A percentile compares a stretch with the other conserved stretches of the same genome.
These are phyloP conservation scores for Alexandromys oeconomus DNA, from an alignment of 2,797 vertebrate species.

Conservation along the genomic window DNA sequence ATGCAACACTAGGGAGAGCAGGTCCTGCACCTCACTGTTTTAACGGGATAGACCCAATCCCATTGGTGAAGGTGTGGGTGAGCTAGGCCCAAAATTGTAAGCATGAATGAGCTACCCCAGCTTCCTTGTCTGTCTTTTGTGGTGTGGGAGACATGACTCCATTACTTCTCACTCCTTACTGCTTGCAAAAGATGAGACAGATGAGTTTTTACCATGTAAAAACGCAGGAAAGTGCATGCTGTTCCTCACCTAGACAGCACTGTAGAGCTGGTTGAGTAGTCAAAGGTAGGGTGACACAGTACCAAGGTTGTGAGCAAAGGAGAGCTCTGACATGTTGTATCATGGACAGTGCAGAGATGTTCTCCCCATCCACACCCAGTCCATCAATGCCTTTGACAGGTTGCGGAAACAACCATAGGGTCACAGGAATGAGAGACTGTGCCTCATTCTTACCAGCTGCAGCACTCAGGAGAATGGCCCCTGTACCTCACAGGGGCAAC, in stretches of 20 bases:
- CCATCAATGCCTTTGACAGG: not conserved
- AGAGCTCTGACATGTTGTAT: not conserved
- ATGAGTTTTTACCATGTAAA: not conserved
- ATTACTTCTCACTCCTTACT: not conserved
- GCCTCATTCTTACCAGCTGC: not conserved
- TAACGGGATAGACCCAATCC: no score
- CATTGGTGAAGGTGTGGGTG: no score
- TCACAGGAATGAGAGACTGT: not conserved
- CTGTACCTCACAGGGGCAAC: not conserved
- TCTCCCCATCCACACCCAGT: not conserved
- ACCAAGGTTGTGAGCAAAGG: not conserved
- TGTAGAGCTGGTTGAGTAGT: not conserved
- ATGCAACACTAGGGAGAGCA: no score
- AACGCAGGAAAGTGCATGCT: not conserved
- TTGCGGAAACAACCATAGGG: not conserved
- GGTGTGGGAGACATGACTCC: not conserved
- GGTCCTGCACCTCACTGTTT: no score
- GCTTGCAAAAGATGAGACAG: not conserved
- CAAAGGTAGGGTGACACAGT: not conserved
- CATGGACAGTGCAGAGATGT: not conserved
- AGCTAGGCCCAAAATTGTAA: not conserved
- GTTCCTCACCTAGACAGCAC: no score
- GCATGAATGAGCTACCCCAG: not conserved
- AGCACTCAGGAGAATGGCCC: not conserved
- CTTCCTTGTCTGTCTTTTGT: not conserved